Base-by-base conservation (phyloP, 2,888 invertebrate genomes). In the Drosophila paranaensis region DNA sequence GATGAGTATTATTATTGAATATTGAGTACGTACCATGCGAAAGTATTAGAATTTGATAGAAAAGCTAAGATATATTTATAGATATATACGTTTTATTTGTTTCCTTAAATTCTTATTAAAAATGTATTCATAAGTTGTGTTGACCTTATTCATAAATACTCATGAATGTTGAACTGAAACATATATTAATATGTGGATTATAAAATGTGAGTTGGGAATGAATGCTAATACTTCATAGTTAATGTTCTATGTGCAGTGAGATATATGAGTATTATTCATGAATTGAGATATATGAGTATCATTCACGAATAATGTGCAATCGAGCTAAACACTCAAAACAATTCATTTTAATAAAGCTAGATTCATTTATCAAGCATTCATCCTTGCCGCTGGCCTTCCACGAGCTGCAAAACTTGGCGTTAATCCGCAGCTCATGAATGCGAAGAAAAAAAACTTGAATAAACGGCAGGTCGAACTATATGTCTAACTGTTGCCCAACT, bases 321-420 rank as follows among this genome's bases (percentile, higher is more conserved):
- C n/a, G 9, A 39, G 53, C 53, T 25, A 10, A 25, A 27, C 37
- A 57, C 58, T 71, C 27, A 16, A 63, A 43, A 39, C 39, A 20
- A 43, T 45, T 54, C 39, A 58, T 58, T 57, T 55, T 37, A 48
- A 71, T 33, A 51, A 16, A 61, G 58, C 64, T 62, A 51, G 39
- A 63, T 77, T 75, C 46, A 70, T 74, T 77, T 57, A 70, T 66
- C 50, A 70, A 40, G 54, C 27, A 43, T 66, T 65, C 56, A 74
- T 77, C 74, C 77, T 74, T 71, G 77, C 35, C 20, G 48, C 43
- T 62, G 62, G 56, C 77, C 77, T 77, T 74, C 46, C 42, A n/a
- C 33, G 13, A 56, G 5, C 50, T 30, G 14, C 33, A 58, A 42
- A 61, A 70, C 54, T 54, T 62, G 62, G 63, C 43, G 51, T 45